phyloP scores from a whole-genome alignment of 1,140 invertebrate species.

The Dufourea novaeangliae region DNA sequence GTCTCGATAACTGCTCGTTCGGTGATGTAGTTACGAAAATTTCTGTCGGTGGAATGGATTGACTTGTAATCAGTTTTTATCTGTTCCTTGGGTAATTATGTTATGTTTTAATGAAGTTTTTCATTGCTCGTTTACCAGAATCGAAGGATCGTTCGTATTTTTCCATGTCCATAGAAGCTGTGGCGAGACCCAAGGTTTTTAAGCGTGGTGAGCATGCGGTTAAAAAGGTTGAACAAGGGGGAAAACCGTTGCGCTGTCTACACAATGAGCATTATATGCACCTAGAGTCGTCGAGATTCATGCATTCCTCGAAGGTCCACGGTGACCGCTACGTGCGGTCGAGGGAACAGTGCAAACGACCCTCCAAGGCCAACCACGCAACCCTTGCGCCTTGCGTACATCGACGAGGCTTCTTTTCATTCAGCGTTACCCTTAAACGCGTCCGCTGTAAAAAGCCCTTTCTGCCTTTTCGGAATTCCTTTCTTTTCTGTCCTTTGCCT shows the following conservation, averaged over 20 bases:
- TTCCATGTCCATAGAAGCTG: background rate
- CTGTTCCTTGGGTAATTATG: too few relatives aligned
- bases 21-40: background rate
- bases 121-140: background rate
- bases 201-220: conserved; percentile 12
- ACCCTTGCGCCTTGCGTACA: conserved; percentile 75
- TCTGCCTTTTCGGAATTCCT: background rate
- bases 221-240: conserved; percentile 5
- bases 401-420: conserved; percentile 36
- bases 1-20: too few relatives aligned
- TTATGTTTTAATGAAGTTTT: too few relatives aligned
- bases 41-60: background rate
- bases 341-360: conserved; percentile 74
- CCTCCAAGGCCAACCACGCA: conserved; percentile 75
- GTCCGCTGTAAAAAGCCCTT: background rate
- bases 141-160: background rate
- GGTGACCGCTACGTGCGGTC: conserved; percentile 48
- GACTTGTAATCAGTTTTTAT: too few relatives aligned
- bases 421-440: conserved; percentile 62
- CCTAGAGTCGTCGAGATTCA: conserved; percentile 56
- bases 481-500: background rate
- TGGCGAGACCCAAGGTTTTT: background rate
- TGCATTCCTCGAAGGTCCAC: conserved; percentile 62
- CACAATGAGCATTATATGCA: conserved; percentile 58
- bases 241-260: conserved; percentile 16